Conservation (phyloP, 1,140 invertebrate genomes). For the Lasioglossum albipes region DNA sequence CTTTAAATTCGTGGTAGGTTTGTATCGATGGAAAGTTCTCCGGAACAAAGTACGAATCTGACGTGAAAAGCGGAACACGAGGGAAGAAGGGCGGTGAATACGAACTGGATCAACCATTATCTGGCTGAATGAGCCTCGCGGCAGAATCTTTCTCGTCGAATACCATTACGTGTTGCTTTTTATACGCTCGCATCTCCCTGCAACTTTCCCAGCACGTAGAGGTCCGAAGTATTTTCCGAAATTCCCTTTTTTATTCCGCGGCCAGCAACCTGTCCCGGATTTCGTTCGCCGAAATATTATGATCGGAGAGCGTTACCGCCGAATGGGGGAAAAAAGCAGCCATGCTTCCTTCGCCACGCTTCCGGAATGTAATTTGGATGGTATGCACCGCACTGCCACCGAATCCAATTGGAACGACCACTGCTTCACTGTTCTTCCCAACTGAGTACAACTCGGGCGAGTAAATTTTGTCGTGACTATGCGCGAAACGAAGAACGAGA, state of each 20-base stretch:
- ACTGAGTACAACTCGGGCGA: neutral
- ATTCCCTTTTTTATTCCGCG: neutral
- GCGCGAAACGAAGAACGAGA: neutral
- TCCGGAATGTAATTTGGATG: conserved; percentile 16
- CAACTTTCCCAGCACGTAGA: neutral
- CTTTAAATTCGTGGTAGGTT: neutral
- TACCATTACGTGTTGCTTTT: neutral
- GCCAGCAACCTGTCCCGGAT: no score
- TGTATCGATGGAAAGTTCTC: neutral
- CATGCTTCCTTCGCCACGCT: neutral
- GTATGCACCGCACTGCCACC: conserved; percentile 2
- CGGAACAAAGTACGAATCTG: neutral
- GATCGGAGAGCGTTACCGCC: no score
- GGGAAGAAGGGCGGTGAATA: neutral
- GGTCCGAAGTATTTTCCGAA: neutral
- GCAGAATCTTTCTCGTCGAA: neutral
- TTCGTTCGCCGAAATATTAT: no score
- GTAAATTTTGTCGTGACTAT: neutral
- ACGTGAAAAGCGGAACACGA: neutral
- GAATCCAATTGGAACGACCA: conserved; percentile 23
- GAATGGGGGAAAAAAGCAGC: no score
- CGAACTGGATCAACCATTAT: neutral
- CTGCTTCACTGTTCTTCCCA: neutral
- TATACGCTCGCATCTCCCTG: neutral
- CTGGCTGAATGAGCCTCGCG: neutral